phyloP scores from a whole-genome alignment of 1,140 invertebrate genomes.

The Cherax destructor region DNA sequence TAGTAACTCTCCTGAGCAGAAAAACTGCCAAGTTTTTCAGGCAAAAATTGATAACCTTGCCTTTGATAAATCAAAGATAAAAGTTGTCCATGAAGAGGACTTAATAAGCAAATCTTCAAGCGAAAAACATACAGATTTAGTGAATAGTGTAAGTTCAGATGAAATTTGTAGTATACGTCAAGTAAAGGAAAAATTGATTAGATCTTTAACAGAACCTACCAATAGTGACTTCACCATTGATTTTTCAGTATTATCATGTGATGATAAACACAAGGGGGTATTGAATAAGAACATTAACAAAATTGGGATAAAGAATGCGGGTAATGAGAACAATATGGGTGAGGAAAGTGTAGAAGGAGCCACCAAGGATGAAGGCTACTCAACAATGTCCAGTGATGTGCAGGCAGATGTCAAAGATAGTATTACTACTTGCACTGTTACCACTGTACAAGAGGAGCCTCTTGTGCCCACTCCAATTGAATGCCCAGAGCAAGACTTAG shows the following conservation, averaged over 20 bases:
- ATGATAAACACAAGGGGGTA: constrained; percentile 45
- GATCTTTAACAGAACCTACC: constrained; percentile 25
- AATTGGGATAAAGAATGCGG: constrained; percentile 1
- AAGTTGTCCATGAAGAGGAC: constrained; percentile 41
- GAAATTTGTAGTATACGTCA: constrained; percentile 49
- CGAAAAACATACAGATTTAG: constrained; percentile 45
- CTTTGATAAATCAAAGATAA: constrained; percentile 49
- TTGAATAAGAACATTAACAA: constrained; percentile 49
- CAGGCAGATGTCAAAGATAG: constrained; percentile 82
- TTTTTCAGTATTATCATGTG: constrained; percentile 54
- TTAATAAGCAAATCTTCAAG: constrained; percentile 3
- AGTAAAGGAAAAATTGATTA: constrained; percentile 51
- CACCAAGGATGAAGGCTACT: constrained; percentile 88
- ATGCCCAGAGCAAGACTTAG: background rate
- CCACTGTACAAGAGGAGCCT: constrained; percentile 61
- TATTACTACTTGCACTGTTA: constrained; percentile 68
- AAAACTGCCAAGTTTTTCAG: constrained; percentile 44
- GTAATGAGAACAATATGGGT: background rate
- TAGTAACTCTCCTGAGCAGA: constrained; percentile 55
- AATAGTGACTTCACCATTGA: constrained; percentile 33
- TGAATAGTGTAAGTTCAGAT: constrained; percentile 50
- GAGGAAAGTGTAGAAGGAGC: constrained; percentile 48
- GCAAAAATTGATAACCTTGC: constrained; percentile 60
- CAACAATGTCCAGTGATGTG: constrained; percentile 92
- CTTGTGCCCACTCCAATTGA: background rate